phyloP scores from a whole-genome alignment of 35 echinoderm and acorn worm genomes.

The Hemicentrotus pulcherrimus region DNA sequence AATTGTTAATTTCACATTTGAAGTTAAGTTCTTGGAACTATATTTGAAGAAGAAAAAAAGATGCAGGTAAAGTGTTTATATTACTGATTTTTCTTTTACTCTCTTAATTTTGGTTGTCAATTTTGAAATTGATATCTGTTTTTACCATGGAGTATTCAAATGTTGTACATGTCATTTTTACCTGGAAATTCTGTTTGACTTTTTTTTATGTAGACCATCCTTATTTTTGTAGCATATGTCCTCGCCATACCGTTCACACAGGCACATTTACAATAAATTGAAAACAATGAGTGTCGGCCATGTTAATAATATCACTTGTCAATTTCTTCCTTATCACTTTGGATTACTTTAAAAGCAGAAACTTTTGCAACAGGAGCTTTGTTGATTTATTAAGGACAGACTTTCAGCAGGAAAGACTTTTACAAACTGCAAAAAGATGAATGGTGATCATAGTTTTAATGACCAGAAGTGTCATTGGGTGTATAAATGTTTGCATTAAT shows the following conservation, averaged over 20 bases:
- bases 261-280: conserved; percentile 43
- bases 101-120: not conserved
- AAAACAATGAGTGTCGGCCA: conserved; percentile 38
- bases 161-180: not conserved
- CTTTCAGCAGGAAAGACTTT: no score
- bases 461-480: no score
- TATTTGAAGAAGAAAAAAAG: not conserved
- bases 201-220: not conserved
- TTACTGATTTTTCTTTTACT: not conserved
- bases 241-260: conserved; percentile 4
- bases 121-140: not conserved
- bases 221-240: conserved; percentile 37
- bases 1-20: not conserved
- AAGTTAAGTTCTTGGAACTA: not conserved
- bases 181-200: not conserved
- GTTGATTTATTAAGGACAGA: no score
- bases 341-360: no score
- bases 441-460: no score
- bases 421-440: no score
- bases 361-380: no score
- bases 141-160: not conserved
- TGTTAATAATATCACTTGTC: not conserved
- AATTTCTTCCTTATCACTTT: not conserved
- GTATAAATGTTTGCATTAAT: no score
- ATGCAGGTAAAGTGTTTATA: not conserved